A percentile compares a stretch with the other conserved stretches of the same genome.
phyloP scores from a whole-genome alignment of 2,113 vertebrate genomes.

The Rafetus swinhoei region DNA sequence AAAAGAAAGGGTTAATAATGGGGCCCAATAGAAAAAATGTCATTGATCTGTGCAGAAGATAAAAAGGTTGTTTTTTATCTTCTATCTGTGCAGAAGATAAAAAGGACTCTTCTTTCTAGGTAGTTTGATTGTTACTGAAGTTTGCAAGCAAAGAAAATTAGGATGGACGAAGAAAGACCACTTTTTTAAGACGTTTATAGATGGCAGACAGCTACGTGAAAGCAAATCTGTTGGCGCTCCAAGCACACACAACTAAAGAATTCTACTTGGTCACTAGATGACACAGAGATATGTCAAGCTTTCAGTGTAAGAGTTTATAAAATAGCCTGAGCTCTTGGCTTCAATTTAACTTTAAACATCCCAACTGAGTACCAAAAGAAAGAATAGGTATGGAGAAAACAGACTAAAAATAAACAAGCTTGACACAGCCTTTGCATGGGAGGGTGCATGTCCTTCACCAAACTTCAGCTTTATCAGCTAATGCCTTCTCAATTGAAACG shows the following conservation, averaged over 20 bases:
- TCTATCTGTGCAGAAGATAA: too few relatives aligned
- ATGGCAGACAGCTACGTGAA: conserved; percentile 10
- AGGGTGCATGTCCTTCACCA: not conserved
- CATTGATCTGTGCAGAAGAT: not conserved
- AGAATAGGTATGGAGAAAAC: conserved; percentile 13
- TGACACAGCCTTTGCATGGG: not conserved
- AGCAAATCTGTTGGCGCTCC: conserved; percentile 34
- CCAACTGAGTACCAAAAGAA: not conserved
- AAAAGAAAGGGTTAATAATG: not conserved
- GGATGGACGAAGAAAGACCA: conserved; percentile 24
- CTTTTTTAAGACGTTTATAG: conserved; percentile 42
- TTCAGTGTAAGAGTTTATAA: conserved; percentile 28
- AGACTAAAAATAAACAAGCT: conserved; percentile 46
- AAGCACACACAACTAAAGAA: conserved; percentile 20
- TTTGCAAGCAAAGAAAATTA: not conserved
- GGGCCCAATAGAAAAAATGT: not conserved
- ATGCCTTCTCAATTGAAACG: not conserved
- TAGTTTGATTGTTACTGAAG: conserved; percentile 13
- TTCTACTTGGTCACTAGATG: conserved; percentile 25
- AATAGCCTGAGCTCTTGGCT: conserved; percentile 43
- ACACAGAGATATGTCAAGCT: conserved; percentile 16
- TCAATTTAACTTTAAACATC: conserved; percentile 42
- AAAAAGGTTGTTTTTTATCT: too few relatives aligned
- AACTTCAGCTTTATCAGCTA: not conserved
- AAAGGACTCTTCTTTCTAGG: conserved; percentile 48